These are phyloP conservation scores for Monochamus saltuarius DNA, from an alignment of 1,140 invertebrate genomes.

Conservation along the genomic window DNA sequence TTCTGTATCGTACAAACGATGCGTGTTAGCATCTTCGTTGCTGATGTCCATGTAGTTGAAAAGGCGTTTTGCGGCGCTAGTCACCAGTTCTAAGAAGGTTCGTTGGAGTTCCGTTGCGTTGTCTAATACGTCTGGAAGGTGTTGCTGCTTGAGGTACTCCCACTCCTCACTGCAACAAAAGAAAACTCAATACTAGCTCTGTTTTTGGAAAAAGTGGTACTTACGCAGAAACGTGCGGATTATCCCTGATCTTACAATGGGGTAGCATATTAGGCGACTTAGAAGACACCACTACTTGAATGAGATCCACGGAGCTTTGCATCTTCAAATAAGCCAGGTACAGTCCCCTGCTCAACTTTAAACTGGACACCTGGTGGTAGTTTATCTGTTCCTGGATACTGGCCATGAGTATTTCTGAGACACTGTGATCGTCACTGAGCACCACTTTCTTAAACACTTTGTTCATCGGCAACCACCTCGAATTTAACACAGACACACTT, in stretches of 20 bases:
- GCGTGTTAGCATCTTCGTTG: constrained; percentile 64
- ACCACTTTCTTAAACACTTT: constrained; percentile 63
- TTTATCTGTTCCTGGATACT: constrained; percentile 88
- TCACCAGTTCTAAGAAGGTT: constrained; percentile 74
- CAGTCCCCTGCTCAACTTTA: constrained; percentile 79
- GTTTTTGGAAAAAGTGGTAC: constrained; percentile 43
- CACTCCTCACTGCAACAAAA: constrained; percentile 78
- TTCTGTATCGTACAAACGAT: constrained; percentile 87
- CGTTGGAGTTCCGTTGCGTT: constrained; percentile 71
- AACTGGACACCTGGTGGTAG: constrained; percentile 85
- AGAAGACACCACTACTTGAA: constrained; percentile 88
- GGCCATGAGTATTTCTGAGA: constrained; percentile 78
- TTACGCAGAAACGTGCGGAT: constrained; percentile 93
- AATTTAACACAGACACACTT: constrained; percentile 79
- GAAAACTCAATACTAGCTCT: neutral
- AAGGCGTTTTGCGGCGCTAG: constrained; percentile 68
- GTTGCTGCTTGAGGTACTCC: constrained; percentile 71
- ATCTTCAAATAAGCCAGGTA: constrained; percentile 95
- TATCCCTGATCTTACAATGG: constrained; percentile 88
- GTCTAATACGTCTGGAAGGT: constrained; percentile 51
- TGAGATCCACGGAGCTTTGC: constrained; percentile 90
- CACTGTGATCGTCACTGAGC: constrained; percentile 69
- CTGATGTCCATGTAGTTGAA: constrained; percentile 80
- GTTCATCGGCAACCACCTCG: constrained; percentile 83
- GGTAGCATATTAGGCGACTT: constrained; percentile 92